Conservation (phyloP, 2,797 vertebrate species). For the Choloepus didactylus region DNA sequence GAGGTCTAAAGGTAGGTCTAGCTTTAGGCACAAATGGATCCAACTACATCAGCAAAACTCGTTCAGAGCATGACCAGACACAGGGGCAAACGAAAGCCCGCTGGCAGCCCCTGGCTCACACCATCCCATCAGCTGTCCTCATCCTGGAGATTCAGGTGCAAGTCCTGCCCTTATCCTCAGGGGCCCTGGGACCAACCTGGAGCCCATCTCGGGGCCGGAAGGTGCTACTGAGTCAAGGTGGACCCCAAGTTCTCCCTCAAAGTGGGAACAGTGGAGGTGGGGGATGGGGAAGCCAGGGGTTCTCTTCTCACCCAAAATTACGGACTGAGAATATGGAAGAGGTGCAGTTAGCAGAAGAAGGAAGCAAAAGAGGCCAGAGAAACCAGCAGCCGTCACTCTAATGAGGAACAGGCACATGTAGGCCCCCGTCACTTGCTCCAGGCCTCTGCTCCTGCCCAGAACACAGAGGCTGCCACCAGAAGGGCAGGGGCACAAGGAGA, state of each 20-base stretch:
- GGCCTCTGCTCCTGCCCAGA: not conserved
- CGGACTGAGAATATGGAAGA: not conserved
- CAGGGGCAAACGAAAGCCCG: not conserved
- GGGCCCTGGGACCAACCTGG: not conserved
- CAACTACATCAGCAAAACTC: not conserved
- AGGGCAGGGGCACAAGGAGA: not conserved
- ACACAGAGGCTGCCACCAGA: not conserved
- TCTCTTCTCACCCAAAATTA: not conserved
- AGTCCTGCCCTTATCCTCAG: not conserved
- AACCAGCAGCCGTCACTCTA: not conserved
- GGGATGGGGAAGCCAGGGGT: not conserved
- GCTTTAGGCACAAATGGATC: not conserved
- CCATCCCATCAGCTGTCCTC: not conserved
- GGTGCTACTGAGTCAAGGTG: not conserved
- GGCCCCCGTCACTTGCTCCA: not conserved
- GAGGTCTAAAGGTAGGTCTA: not conserved
- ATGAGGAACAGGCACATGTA: not conserved
- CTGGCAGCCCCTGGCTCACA: not conserved
- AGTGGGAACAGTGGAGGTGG: not conserved
- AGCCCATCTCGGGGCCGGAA: too few relatives aligned
- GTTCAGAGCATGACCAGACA: accelerated
- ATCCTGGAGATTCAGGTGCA: not conserved
- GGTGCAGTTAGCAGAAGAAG: not conserved
- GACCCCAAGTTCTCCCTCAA: not conserved
- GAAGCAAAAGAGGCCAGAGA: not conserved